Base-by-base conservation (phyloP, 2,113 vertebrate genomes). In the Tachysurus vachellii region DNA sequence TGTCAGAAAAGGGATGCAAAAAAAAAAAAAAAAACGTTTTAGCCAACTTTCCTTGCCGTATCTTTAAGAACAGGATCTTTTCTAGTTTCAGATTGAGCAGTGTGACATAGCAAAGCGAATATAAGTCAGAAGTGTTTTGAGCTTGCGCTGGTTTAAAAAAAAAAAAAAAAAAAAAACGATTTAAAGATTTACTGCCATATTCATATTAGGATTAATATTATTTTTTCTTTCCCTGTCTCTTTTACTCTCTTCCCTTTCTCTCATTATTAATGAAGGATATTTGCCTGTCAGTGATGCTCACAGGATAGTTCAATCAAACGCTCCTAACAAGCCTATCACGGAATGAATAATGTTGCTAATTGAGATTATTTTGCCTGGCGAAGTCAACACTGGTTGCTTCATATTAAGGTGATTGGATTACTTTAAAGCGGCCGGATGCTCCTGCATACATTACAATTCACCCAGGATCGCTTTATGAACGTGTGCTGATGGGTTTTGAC, bases 291-390 rank as follows among this genome's bases (percentile, higher is more conserved):
- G 76, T 31, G 53, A 28, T 56, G 76, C 76, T 80, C 76, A 57
- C 53, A 57, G 76, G 50, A 80, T 36, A 56, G 76, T 80, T 80
- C 76, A 80, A 80, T 80, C 76, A 80, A 31, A 31, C 16, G 16
- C 1, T 56, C 53, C 76, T 80, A 80, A 80, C 76, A 80, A 80
- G 76, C 76, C 53, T 80, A 31, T 56, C 53, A 56, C 53, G 3
- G 53, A 80, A 80, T 80, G 76, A 80, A 80, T 80, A 57, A 80
- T 80, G 76, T 11, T 31, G 76, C 76, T 80, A 80, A 80, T 80
- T 56, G 76, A 57, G 76, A 80, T 80, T 54, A 80, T 80, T 80
- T 80, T 57, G 76, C 53, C 50, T 57, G 76, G 53, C 53, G 28
- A 80, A 56, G 76, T 80, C 76, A 80, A 80, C 76, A 80, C 76